A percentile compares a stretch with the other conserved stretches of the same genome.
Evolutionary conservation across 2,113 vertebrate genomes (phyloP).

Genomic region (Quiscalus mexicanus): DNA sequence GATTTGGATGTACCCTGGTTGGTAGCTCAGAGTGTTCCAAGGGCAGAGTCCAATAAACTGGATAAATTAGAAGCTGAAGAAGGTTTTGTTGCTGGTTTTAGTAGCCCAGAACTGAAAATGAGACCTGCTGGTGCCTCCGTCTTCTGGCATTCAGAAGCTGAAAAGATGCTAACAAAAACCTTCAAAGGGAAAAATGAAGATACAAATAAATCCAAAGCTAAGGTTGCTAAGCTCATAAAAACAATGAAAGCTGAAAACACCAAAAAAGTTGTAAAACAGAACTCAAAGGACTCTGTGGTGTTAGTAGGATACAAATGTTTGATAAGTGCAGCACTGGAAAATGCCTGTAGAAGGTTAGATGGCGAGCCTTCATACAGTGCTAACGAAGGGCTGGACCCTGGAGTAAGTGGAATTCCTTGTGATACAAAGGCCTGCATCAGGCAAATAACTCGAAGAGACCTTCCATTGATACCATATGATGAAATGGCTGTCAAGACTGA

Average conservation of each 20-base stretch:
- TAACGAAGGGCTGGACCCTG: conserved; percentile 79
- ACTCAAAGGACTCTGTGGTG: conserved; percentile 94
- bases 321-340: conserved; percentile 81
- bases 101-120: conserved; percentile 82
- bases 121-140: conserved; percentile 73
- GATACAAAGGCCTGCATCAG: conserved; percentile 76
- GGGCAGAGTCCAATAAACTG: conserved; percentile 80
- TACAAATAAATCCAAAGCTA: conserved; percentile 89
- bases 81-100: conserved; percentile 75
- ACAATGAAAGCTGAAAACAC: conserved; percentile 91
- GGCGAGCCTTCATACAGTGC: conserved; percentile 75
- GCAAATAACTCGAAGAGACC: conserved; percentile 74
- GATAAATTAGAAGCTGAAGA: conserved; percentile 88
- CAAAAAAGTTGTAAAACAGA: conserved; percentile 92
- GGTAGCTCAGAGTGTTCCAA: conserved; percentile 84
- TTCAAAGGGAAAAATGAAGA: conserved; percentile 82
- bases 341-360: conserved; percentile 80
- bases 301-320: conserved; percentile 96
- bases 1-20: conserved; percentile 94
- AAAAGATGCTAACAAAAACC: conserved; percentile 80
- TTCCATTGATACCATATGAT: conserved; percentile 70
- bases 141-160: conserved; percentile 82
- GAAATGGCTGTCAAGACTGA: conserved; percentile 73
- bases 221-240: conserved; percentile 93
- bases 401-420: conserved; percentile 69